These are phyloP conservation scores for Plebejus argus DNA, from an alignment of 2,888 invertebrate species.

Conservation along the genomic window DNA sequence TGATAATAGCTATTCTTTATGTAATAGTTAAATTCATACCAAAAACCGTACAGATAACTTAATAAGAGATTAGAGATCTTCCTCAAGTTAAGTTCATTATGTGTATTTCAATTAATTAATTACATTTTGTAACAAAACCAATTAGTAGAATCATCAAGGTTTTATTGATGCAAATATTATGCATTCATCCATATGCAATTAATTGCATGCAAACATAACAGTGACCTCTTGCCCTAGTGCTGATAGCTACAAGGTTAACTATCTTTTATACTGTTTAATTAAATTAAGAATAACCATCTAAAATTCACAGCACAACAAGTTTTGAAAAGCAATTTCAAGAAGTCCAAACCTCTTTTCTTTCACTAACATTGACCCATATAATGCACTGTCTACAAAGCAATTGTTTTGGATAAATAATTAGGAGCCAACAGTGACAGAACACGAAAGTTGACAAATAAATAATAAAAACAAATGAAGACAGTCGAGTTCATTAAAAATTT, in stretches of 20 bases:
- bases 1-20: no score
- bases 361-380: slow-evolving; percentile 8
- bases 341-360: not conserved
- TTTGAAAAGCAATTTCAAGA: not conserved
- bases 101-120: not conserved
- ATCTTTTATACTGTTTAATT: not conserved
- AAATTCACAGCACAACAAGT: not conserved
- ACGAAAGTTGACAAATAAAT: slow-evolving; percentile 28
- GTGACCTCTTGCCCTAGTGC: slow-evolving; percentile 2
- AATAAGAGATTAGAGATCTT: not conserved
- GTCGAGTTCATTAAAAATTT: slow-evolving; percentile 22
- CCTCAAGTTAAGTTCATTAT: not conserved
- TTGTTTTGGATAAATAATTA: slow-evolving; percentile 23
- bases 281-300: not conserved
- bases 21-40: no score
- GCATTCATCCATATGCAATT: slow-evolving; percentile 19
- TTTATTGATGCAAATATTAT: slow-evolving; percentile 10
- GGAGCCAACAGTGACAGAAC: slow-evolving; percentile 10
- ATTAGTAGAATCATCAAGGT: not conserved
- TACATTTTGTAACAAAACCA: not conserved
- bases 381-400: not conserved
- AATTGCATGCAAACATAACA: slow-evolving; percentile 21
- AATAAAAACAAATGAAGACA: slow-evolving; percentile 27
- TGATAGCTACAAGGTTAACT: not conserved
- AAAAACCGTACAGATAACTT: no score